Evolutionary conservation across 2,113 vertebrate genomes (phyloP), one percentile per base, ranked within the genome.

Genomic region (Cathartes aura): DNA sequence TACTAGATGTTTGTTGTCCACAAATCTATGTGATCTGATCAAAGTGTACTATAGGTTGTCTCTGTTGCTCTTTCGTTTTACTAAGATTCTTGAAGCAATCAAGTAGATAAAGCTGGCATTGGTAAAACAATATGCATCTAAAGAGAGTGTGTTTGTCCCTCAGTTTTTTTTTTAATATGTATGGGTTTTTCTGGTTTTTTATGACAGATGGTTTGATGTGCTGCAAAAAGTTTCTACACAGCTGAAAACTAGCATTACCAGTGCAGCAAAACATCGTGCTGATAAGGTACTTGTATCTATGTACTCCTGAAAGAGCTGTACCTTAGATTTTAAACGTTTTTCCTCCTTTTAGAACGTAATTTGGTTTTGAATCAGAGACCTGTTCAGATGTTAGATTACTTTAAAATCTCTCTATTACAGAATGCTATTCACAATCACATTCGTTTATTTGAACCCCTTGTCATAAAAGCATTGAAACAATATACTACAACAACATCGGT

Each of bases 401-500:
- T 97, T 93, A 91, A 97, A 96, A 95, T 87, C 84, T 93, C 89
- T 97, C 89, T 95, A 45, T 87, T 53, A 30, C 95, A 99, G 99
- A 99, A 99, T 87, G 99, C 99, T 74, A 99, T 99, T 95, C 99
- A 99, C 97, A 99, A 97, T 96, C 99, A 99, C 98, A 99, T 99
- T 73, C 99, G 99, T 55, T 98, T 99, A 59, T 99, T 99, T 96
- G 99, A 99, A 97, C 99, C 99, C 2, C 98, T 99, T 90, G 99
- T 99, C 78, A 99, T 99, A 90, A 99, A 99, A 98, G 99, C 99
- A 12, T 79, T 99, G 93, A 99, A 99, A 95, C 99, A 99, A 96
- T 99, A 99, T 92, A 99, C 99, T 16, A 99, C 99, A 16, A 99
- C 99, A 50, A 99, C 99, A 3, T 99, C 99, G 0, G 99, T 99